Evolutionary conservation across 2,888 invertebrate species (phyloP).

Genomic region (Apantesis nais): DNA sequence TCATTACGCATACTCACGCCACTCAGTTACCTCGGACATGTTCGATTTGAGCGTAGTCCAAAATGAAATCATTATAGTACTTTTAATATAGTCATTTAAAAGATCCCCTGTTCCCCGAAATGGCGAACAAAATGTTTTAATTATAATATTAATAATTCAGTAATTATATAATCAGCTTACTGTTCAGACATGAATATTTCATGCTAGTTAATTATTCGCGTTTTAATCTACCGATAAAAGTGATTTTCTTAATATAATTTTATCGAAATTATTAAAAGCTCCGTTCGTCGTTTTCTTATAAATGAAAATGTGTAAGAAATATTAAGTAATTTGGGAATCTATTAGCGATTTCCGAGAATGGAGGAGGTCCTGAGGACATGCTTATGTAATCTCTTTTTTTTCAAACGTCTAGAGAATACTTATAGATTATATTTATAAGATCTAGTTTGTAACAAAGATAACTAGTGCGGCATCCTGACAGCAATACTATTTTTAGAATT

Average conservation of each 20-base stretch:
- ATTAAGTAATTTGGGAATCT: neutral
- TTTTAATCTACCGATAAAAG: slow-evolving; percentile 2
- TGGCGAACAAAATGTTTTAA: slow-evolving; percentile 22
- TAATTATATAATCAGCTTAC: slow-evolving; percentile 37
- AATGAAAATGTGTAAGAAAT: neutral
- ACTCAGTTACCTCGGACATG: neutral
- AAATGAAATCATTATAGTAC: neutral
- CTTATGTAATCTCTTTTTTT: neutral
- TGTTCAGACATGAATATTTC: slow-evolving; percentile 36
- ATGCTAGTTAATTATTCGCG: slow-evolving; percentile 28
- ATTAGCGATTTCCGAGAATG: neutral
- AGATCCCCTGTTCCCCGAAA: slow-evolving; percentile 2
- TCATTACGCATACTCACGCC: neutral
- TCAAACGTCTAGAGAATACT: too few relatives aligned
- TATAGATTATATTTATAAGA: too few relatives aligned
- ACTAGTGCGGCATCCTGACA: too few relatives aligned
- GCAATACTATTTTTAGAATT: too few relatives aligned
- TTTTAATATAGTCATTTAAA: neutral
- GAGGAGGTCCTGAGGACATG: too few relatives aligned
- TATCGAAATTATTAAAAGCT: neutral
- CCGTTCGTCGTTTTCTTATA: neutral
- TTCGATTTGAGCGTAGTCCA: neutral
- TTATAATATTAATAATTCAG: slow-evolving; percentile 39
- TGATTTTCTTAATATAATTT: slow-evolving; percentile 1
- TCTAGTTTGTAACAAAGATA: too few relatives aligned